phyloP scores from a whole-genome alignment of 2,797 vertebrate species.

The Hozukius guyotensis region DNA sequence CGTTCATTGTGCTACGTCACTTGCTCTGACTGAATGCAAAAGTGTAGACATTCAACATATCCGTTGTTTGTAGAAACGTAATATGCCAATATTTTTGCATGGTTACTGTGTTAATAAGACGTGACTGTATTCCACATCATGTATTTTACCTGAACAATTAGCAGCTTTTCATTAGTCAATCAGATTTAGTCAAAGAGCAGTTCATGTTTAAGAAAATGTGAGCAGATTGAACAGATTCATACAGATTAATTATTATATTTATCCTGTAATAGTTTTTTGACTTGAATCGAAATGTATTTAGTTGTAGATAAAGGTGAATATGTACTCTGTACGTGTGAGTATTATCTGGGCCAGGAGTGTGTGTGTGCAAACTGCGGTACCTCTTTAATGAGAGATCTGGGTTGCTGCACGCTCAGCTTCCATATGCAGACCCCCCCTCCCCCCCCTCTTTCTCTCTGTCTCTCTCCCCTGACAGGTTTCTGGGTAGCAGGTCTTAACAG shows the following conservation, averaged over 20 bases:
- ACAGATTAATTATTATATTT: not conserved
- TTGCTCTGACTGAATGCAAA: not conserved
- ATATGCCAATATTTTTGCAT: not conserved
- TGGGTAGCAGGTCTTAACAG: slow-evolving; percentile 58
- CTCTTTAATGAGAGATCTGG: slow-evolving; percentile 57
- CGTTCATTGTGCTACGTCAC: too few species aligned
- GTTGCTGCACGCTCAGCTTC: slow-evolving; percentile 45
- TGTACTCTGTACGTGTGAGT: slow-evolving; percentile 13
- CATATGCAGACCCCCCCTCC: slow-evolving; percentile 10
- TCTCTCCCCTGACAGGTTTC: slow-evolving; percentile 49
- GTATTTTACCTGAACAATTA: too few species aligned
- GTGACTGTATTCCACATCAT: too few species aligned
- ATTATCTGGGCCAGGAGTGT: slow-evolving; percentile 6
- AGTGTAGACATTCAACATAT: not conserved
- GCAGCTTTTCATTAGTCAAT: too few species aligned
- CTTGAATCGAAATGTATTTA: not conserved
- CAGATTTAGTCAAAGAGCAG: not conserved
- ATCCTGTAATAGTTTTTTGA: not conserved
- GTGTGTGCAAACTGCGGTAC: not conserved
- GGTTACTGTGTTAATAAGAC: not conserved
- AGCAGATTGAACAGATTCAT: not conserved
- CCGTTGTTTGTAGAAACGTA: not conserved
- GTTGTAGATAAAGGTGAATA: not conserved
- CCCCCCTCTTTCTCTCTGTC: not conserved
- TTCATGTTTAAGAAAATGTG: not conserved